Percentiles rank a stretch among this genome's conserved stretches.
Conservation (phyloP, 2,797 vertebrate species). For the Pteronotus mesoamericanus region DNA sequence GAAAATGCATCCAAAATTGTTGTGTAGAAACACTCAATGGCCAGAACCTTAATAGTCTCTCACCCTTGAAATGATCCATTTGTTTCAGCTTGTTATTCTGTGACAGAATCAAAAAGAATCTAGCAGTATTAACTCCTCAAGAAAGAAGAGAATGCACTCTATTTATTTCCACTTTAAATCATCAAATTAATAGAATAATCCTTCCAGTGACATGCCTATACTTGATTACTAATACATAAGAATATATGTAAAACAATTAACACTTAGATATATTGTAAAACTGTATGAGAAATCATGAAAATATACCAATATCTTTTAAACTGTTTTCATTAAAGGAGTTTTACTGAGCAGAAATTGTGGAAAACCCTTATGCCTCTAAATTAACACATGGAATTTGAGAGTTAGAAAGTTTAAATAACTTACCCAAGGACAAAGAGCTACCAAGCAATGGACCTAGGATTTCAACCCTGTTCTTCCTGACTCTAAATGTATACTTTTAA, state of each 20-base stretch:
- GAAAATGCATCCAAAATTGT: slow-evolving; percentile 5
- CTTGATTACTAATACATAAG: neutral
- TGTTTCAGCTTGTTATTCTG: neutral
- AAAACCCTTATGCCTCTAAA: neutral
- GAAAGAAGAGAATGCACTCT: neutral
- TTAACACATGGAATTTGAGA: neutral
- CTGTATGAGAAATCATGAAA: neutral
- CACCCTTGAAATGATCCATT: neutral
- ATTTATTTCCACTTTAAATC: neutral
- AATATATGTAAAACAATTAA: neutral
- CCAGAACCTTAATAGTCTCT: neutral
- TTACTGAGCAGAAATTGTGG: neutral
- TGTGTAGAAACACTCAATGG: neutral
- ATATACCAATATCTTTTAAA: neutral
- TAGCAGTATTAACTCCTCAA: neutral
- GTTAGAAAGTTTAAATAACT: neutral
- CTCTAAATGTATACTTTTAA: slow-evolving; percentile 16
- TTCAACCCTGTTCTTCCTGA: neutral
- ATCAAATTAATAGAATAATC: neutral
- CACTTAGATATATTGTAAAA: neutral
- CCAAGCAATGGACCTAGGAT: neutral
- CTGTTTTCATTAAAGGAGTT: neutral
- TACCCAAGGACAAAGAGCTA: neutral
- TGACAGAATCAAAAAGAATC: slow-evolving; percentile 2
- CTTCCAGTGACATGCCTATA: neutral